A percentile compares a stretch with the other conserved stretches of the same genome.
phyloP scores from a whole-genome alignment of 2,797 vertebrate genomes.

The Pseudotriccus pelzelni region DNA sequence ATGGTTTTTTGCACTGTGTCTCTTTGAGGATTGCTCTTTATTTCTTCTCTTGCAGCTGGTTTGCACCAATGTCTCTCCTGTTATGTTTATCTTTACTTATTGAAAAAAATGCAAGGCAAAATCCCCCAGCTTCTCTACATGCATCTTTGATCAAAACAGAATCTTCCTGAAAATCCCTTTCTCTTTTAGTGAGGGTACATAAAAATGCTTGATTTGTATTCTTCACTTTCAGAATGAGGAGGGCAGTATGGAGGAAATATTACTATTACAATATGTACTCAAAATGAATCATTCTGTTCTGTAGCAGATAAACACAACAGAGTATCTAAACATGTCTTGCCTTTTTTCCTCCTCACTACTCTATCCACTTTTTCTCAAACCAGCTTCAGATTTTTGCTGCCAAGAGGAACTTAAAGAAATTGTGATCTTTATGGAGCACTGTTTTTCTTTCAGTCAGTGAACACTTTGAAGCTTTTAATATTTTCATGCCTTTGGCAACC shows the following conservation, averaged over 20 bases:
- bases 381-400: background rate
- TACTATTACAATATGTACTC: background rate
- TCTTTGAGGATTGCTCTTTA: background rate
- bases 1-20: rapidly evolving
- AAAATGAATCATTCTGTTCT: background rate
- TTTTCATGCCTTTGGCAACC: conserved; percentile 11
- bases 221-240: background rate
- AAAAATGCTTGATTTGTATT: background rate
- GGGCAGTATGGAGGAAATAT: background rate
- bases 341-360: background rate
- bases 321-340: background rate
- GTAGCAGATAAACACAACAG: background rate
- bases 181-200: background rate
- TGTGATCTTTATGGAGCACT: background rate
- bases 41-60: background rate
- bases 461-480: background rate
- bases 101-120: background rate
- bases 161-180: background rate
- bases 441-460: background rate
- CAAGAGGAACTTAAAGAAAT: background rate
- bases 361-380: background rate
- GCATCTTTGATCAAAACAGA: background rate
- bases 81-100: background rate
- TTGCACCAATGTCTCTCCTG: background rate
- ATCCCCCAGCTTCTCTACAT: background rate